phyloP scores from a whole-genome alignment of 2,113 vertebrate species.

The Neogale vison region DNA sequence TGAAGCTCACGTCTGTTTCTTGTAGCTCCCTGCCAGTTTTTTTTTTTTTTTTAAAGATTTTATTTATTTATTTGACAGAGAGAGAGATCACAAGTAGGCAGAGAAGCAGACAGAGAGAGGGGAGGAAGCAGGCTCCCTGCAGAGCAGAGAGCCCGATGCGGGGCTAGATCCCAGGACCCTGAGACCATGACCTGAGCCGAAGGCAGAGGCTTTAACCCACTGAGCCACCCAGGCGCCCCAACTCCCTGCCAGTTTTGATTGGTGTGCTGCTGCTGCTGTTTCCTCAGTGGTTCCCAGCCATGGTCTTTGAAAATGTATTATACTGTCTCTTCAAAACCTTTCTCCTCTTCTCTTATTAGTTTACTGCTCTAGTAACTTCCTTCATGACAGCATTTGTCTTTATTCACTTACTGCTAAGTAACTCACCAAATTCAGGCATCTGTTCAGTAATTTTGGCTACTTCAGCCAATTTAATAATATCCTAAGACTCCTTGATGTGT shows the following conservation, averaged over 20 bases:
- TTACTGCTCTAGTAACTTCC: constrained; percentile 34
- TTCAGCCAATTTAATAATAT: background rate
- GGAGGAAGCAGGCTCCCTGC: no score
- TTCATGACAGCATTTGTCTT: background rate
- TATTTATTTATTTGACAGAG: no score
- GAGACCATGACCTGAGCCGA: no score
- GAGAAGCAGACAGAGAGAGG: no score
- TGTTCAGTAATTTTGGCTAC: background rate
- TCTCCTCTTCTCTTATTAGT: background rate
- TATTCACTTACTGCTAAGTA: background rate
- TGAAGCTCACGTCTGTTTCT: background rate
- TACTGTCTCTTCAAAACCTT: background rate
- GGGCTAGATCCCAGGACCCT: no score
- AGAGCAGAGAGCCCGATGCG: no score
- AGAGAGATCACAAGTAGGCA: no score
- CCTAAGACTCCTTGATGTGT: background rate
- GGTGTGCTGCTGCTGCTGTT: background rate
- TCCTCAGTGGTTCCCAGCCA: background rate
- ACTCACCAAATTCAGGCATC: background rate
- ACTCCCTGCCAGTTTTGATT: background rate
- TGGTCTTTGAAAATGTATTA: background rate
- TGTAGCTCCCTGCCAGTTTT: background rate
- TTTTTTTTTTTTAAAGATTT: no score
- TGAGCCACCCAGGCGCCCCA: no score
- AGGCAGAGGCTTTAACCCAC: no score